Evolutionary conservation across 2,797 vertebrate species (phyloP).

Genomic region (Galago senegalensis): DNA sequence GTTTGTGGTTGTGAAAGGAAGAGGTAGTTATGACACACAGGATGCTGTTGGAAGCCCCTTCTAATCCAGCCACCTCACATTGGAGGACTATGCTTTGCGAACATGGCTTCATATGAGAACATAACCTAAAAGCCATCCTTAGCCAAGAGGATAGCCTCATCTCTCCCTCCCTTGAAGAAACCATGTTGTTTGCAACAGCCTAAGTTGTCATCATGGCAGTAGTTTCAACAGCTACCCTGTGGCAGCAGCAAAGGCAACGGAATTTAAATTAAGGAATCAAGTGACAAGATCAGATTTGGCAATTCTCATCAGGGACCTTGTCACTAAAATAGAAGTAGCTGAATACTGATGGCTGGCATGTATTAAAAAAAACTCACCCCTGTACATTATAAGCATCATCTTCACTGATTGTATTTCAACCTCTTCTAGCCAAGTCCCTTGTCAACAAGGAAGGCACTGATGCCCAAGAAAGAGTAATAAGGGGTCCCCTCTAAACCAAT

Average conservation of each 20-base stretch:
- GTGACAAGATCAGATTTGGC: background rate
- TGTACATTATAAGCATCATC: background rate
- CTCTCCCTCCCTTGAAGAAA: background rate
- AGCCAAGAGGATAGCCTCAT: background rate
- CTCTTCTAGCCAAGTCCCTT: background rate
- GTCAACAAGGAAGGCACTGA: background rate
- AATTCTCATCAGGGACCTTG: background rate
- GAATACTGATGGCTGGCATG: background rate
- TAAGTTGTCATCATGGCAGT: background rate
- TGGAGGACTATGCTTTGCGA: background rate
- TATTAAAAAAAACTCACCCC: background rate
- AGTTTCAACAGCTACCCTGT: background rate
- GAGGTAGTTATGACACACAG: background rate
- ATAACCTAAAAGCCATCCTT: background rate
- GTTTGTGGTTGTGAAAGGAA: background rate
- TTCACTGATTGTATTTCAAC: background rate
- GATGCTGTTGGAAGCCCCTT: background rate
- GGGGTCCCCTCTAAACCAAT: background rate
- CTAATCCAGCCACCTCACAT: background rate
- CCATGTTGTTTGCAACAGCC: background rate
- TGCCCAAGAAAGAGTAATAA: background rate
- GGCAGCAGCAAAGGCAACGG: background rate
- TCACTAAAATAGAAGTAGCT: background rate
- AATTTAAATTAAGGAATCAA: background rate
- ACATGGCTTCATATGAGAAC: background rate